Conservation (phyloP, 2,113 vertebrate genomes). For the Vombatus ursinus region DNA sequence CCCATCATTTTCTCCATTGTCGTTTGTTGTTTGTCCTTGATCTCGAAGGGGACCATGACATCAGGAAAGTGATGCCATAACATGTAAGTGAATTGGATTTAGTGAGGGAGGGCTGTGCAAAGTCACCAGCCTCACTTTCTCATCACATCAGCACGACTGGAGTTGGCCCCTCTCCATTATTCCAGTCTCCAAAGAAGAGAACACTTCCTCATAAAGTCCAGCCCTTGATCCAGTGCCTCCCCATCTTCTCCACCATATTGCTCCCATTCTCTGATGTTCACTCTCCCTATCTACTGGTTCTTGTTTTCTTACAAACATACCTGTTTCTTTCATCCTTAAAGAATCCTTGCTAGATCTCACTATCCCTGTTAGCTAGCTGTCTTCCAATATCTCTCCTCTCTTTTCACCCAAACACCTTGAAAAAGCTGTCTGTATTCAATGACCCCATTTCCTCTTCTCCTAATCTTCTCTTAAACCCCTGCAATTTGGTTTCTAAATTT, state of each 20-base stretch:
- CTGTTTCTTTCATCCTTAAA: neutral
- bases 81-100: no score
- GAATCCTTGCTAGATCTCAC: neutral
- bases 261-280: neutral
- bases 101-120: no score
- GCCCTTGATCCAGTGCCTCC: neutral
- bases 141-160: no score
- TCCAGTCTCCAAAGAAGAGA: neutral
- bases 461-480: neutral
- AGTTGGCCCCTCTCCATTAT: neutral
- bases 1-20: neutral
- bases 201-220: neutral
- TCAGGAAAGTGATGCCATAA: no score
- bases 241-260: neutral
- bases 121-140: no score
- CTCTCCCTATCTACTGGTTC: neutral
- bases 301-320: neutral
- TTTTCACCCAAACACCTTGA: neutral
- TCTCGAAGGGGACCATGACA: no score
- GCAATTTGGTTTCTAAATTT: neutral
- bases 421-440: neutral
- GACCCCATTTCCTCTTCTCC: neutral
- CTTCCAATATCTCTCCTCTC: neutral
- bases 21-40: no score
- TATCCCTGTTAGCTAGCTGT: neutral